Base-by-base conservation (phyloP, 2,113 vertebrate species). In the Nesogale talazaci region DNA sequence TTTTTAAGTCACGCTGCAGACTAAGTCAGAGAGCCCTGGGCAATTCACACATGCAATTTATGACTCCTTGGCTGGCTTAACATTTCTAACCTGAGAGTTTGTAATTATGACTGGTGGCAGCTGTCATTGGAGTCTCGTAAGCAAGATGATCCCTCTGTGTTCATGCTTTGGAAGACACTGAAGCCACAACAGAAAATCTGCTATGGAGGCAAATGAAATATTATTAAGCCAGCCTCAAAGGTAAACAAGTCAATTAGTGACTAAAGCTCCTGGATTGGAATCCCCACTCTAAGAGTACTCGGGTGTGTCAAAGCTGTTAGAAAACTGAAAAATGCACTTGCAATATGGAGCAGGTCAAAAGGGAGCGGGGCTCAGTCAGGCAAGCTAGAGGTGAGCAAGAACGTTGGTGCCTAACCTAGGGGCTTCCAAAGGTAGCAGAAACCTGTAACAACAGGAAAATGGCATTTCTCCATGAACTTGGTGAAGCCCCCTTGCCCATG, bases 1-100 rank as follows among this genome's bases (percentile, higher is more conserved):
- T 95, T 95, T 95, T 95, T 88, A 42, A 89, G 90, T 67, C 83
- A 42, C 84, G 59, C 22, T 57, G 56, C 92, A 86, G 93, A 92
- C 70, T 90, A 67, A 90, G 61, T 46, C 56, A 70, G 70, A 42
- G 61, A 57, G 59, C 65, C 36, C 67, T 76, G 20, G 40, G 69
- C 74, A 86, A 88, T 90, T 86, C 80, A 92, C 56, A 77, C 23
- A 83, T 72, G 36, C 36, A 94, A 63, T 89, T 94, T 96, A 90
- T 93, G 76, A 90, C 86, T 94, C 82, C 91, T 72, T 40, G 27
- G 20, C 75, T 86, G 79, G 70, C 70, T 83, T 95, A 56, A 15
- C 42, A 77, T 61, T 86, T 88, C n/a, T 93, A 79, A 88, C 83
- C 85, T 88, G 59, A 83, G 46, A 87, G 70, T 57, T 46, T 90